Percentiles rank a stretch among this genome's conserved stretches.
phyloP scores from a whole-genome alignment of 1,140 invertebrate genomes.

The Drosophila kohkoa region DNA sequence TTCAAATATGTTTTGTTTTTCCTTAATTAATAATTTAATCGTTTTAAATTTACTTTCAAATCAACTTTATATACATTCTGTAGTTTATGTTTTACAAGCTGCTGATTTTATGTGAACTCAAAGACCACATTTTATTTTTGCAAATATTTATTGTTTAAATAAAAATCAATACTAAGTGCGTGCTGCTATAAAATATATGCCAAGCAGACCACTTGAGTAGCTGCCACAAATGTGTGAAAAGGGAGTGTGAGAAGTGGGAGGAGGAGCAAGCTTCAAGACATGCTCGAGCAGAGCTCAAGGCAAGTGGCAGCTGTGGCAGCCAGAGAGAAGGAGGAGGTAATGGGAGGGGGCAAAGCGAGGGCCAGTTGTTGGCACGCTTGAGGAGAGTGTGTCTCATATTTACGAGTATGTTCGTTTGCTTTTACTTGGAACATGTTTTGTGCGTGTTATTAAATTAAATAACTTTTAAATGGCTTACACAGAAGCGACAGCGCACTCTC shows the following conservation, averaged over 20 bases:
- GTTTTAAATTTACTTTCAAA: too few species aligned
- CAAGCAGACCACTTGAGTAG: constrained; percentile 9
- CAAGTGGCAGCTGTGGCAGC: neutral
- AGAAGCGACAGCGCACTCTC: constrained; percentile 40
- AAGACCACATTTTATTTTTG: constrained; percentile 2
- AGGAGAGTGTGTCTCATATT: constrained; percentile 30
- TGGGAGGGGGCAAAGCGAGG: neutral
- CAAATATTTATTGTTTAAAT: constrained; percentile 16
- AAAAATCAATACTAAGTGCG: constrained; percentile 23
- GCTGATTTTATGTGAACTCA: neutral
- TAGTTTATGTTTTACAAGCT: neutral
- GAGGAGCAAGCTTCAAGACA: neutral
- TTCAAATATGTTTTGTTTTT: too few species aligned
- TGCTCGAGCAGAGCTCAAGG: neutral
- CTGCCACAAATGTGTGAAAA: neutral
- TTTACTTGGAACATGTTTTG: constrained; percentile 72
- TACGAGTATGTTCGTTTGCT: constrained; percentile 59
- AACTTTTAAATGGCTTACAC: constrained; percentile 76
- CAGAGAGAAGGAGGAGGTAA: neutral
- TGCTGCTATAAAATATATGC: constrained; percentile 8
- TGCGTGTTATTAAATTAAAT: constrained; percentile 81
- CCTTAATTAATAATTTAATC: too few species aligned
- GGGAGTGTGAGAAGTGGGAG: too few species aligned
- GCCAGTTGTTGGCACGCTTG: constrained; percentile 5
- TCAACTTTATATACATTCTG: neutral